Evolutionary conservation across 2,797 vertebrate species (phyloP).

Genomic region (Cichlasoma orientale): DNA sequence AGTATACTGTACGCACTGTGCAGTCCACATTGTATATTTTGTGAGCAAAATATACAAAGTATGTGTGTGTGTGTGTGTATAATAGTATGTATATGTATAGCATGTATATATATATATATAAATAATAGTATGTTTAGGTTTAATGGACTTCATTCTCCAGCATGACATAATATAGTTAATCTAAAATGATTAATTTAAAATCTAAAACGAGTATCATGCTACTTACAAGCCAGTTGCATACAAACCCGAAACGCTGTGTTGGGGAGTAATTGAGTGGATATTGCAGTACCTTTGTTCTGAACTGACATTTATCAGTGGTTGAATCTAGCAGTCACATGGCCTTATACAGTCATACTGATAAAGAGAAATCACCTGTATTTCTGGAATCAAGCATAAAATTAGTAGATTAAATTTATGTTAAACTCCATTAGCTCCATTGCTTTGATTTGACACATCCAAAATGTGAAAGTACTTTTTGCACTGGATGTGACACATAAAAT

Average conservation of each 20-base stretch:
- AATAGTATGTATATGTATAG: background rate
- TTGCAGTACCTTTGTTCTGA: slow-evolving; percentile 11
- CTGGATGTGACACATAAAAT: slow-evolving; percentile 58
- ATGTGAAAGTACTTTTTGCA: slow-evolving; percentile 70
- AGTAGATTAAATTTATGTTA: slow-evolving; percentile 71
- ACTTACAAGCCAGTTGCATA: background rate
- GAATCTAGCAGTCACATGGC: slow-evolving; percentile 11
- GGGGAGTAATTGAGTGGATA: background rate
- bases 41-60: background rate
- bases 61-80: no score
- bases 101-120: background rate
- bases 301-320: slow-evolving; percentile 24
- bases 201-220: background rate
- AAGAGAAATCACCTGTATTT: slow-evolving; percentile 47
- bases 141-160: background rate
- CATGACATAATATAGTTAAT: background rate
- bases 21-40: slow-evolving; percentile 2
- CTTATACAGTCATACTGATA: slow-evolving; percentile 25
- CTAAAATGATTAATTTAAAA: background rate
- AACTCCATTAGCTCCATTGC: slow-evolving; percentile 45
- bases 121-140: background rate
- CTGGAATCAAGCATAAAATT: slow-evolving; percentile 74
- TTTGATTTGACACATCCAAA: slow-evolving; percentile 74
- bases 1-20: slow-evolving; percentile 21
- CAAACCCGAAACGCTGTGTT: background rate